These are phyloP conservation scores for Perca fluviatilis DNA, from an alignment of 2,113 vertebrate species.

Conservation along the genomic window DNA sequence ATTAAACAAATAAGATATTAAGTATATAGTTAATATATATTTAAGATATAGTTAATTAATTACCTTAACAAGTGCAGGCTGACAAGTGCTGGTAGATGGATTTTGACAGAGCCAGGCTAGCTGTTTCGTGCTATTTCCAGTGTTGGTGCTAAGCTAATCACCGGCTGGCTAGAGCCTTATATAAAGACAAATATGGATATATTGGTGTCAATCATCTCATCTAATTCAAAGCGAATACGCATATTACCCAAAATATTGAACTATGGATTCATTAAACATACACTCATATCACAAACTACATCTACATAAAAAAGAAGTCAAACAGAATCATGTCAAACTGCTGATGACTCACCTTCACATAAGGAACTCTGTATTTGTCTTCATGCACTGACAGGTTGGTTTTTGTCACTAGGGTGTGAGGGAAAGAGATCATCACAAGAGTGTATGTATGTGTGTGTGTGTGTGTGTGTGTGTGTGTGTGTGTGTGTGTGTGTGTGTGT, in stretches of 20 bases:
- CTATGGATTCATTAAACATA: neutral
- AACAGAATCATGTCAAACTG: constrained; percentile 13
- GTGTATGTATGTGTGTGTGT: neutral
- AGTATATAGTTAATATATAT: too few relatives aligned
- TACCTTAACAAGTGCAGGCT: too few relatives aligned
- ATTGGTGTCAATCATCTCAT: neutral
- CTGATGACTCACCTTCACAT: constrained; percentile 90
- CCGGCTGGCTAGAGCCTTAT: too few relatives aligned
- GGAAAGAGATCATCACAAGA: constrained; percentile 41
- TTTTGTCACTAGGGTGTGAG: constrained; percentile 89
- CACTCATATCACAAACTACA: neutral
- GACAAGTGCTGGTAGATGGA: neutral
- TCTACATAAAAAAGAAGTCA: neutral
- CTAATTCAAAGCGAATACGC: neutral
- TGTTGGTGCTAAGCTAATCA: too few relatives aligned
- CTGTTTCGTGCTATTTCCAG: too few relatives aligned
- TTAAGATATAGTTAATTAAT: too few relatives aligned
- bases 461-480: neutral
- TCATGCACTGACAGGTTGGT: constrained; percentile 95
- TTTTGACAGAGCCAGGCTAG: neutral
- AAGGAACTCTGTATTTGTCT: constrained; percentile 96
- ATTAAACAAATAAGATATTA: too few relatives aligned
- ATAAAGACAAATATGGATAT: neutral
- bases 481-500: neutral
- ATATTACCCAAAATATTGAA: neutral